Conservation (phyloP, 2,113 vertebrate genomes). For the Lanius collurio region DNA sequence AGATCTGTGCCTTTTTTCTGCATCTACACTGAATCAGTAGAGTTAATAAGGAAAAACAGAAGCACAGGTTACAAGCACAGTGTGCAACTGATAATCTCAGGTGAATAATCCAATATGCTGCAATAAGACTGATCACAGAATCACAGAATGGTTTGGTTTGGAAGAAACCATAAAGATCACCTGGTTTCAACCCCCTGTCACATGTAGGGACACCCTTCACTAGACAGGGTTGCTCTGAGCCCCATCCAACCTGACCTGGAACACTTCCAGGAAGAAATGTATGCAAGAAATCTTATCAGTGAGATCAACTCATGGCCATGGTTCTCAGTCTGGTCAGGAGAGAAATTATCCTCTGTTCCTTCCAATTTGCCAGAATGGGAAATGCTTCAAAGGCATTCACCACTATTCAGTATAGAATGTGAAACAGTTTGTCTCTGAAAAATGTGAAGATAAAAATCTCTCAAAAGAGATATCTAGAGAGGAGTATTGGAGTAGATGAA, state of each 20-base stretch:
- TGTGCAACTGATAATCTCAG: background rate
- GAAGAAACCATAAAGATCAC: background rate
- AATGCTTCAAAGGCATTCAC: background rate
- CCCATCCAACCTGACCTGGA: background rate
- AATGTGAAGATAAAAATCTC: background rate
- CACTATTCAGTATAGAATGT: background rate
- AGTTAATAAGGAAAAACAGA: background rate
- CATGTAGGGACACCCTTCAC: background rate
- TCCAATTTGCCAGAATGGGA: background rate
- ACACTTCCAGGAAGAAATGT: background rate
- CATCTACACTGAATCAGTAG: background rate
- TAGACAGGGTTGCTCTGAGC: background rate
- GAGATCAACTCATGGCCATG: background rate
- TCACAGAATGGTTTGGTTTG: background rate
- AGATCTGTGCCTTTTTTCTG: background rate
- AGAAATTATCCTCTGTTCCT: background rate
- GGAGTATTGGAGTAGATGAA: constrained; percentile 14
- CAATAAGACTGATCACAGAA: background rate
- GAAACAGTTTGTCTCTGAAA: background rate
- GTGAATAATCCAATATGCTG: background rate
- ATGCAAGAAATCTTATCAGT: background rate
- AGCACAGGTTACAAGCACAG: background rate
- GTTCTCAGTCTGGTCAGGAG: background rate
- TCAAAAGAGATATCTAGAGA: background rate
- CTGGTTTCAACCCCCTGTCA: background rate